Percentiles rank a stretch among this genome's conserved stretches.
phyloP scores from a whole-genome alignment of 2,888 invertebrate species.

The Phrixothrix hirtus region DNA sequence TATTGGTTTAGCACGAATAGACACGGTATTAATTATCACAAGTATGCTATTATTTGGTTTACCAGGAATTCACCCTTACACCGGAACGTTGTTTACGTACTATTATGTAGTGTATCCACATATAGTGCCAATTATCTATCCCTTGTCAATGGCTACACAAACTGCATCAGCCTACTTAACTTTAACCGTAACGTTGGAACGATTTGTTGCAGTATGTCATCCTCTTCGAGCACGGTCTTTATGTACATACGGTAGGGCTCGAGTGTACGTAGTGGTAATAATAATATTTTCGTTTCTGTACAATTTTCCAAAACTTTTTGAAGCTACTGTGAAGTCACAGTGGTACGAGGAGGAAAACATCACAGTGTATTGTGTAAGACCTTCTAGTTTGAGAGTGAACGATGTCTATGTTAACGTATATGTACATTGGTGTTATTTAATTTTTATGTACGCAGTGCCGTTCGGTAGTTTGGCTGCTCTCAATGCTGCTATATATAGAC shows the following conservation, averaged over 20 bases:
- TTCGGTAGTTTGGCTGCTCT: constrained; percentile 85
- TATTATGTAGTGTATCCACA: constrained; percentile 79
- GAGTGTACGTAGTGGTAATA: constrained; percentile 82
- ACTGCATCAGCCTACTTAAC: constrained; percentile 93
- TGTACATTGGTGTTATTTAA: constrained; percentile 91
- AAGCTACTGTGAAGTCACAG: constrained; percentile 59
- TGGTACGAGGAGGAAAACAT: constrained; percentile 59
- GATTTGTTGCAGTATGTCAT: constrained; percentile 92
- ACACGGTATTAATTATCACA: constrained; percentile 86
- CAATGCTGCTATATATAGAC: constrained; percentile 87
- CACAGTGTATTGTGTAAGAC: constrained; percentile 70
- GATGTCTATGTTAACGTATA: constrained; percentile 81
- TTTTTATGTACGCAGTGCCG: constrained; percentile 93
- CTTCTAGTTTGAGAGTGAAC: constrained; percentile 71
- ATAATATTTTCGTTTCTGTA: constrained; percentile 80
- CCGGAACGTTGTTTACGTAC: constrained; percentile 75
- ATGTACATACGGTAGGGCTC: constrained; percentile 86
- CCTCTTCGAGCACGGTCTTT: constrained; percentile 86
- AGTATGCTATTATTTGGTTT: constrained; percentile 86
- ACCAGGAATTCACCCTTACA: constrained; percentile 82
- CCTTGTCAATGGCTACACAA: constrained; percentile 84
- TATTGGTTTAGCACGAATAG: constrained; percentile 91
- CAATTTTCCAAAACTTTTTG: constrained; percentile 82
- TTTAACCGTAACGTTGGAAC: constrained; percentile 86
- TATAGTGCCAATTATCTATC: constrained; percentile 78